Conservation (phyloP, 2,113 vertebrate species). For the Misgurnus anguillicaudatus region DNA sequence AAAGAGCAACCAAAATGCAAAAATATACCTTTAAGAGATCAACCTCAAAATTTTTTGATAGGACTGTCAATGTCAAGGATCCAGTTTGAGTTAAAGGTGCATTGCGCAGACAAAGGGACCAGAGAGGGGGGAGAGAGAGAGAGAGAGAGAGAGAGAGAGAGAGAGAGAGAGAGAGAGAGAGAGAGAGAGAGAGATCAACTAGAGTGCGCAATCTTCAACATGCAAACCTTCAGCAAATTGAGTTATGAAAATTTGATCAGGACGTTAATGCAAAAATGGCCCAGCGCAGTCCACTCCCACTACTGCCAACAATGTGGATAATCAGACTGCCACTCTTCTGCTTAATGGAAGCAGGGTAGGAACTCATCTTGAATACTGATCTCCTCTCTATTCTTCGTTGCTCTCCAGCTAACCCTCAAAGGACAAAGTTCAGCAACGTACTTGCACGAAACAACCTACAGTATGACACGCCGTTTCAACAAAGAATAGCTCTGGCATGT, state of each 20-base stretch:
- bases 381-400: conserved; percentile 33
- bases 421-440: conserved; percentile 29
- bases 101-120: neutral
- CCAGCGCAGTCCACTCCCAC: conserved; percentile 48
- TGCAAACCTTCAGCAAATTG: conserved; percentile 50
- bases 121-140: neutral
- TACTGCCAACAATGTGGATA: conserved; percentile 47
- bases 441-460: conserved; percentile 1
- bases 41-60: too few relatives aligned
- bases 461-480: neutral
- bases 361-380: conserved; percentile 51
- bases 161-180: too few relatives aligned
- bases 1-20: too few relatives aligned
- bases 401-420: conserved; percentile 9
- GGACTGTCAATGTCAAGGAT: conserved; percentile 8
- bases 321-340: conserved; percentile 56
- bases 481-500: conserved; percentile 20
- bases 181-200: neutral
- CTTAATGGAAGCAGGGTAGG: conserved; percentile 38
- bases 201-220: conserved; percentile 18
- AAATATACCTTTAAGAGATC: too few relatives aligned
- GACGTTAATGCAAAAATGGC: conserved; percentile 59
- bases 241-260: conserved; percentile 69
- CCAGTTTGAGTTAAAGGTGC: neutral
- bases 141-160: too few relatives aligned